These are phyloP conservation scores for Meloidogyne floridensis DNA, from an alignment of 1,140 invertebrate genomes.

Conservation along the genomic window DNA sequence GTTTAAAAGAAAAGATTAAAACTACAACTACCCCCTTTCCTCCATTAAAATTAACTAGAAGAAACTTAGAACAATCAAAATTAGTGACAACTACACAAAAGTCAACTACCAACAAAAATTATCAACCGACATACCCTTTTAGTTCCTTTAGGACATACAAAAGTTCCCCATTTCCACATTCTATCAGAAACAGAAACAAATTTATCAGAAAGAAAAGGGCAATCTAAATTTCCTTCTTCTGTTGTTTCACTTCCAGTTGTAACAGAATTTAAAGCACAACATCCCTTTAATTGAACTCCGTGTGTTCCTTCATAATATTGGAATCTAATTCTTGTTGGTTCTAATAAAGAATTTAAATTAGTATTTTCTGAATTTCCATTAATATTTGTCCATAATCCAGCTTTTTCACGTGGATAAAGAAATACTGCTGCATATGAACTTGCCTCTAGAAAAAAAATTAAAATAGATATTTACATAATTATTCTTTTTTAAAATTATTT, in stretches of 20 bases:
- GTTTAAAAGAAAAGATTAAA: too few species aligned
- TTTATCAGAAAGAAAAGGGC: slow-evolving; percentile 63
- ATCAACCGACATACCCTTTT: slow-evolving; percentile 48
- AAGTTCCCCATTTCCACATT: slow-evolving; percentile 60
- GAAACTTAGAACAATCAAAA: too few species aligned
- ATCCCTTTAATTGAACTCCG: slow-evolving; percentile 63
- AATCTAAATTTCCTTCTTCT: slow-evolving; percentile 27
- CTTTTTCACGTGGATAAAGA: slow-evolving; percentile 62
- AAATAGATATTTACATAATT: too few species aligned
- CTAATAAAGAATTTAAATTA: slow-evolving; percentile 33
- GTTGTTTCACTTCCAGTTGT: slow-evolving; percentile 41
- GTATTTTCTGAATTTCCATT: slow-evolving; percentile 19
- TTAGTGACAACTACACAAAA: too few species aligned
- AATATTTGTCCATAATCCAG: slow-evolving; percentile 55
- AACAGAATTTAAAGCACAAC: slow-evolving; percentile 33
- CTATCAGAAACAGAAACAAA: slow-evolving; percentile 63
- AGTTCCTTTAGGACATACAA: slow-evolving; percentile 62
- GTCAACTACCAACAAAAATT: too few species aligned
- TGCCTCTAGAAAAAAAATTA: slow-evolving; percentile 51
- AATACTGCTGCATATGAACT: slow-evolving; percentile 65
- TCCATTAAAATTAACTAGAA: too few species aligned
- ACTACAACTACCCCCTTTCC: too few species aligned
- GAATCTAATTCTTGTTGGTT: slow-evolving; percentile 54
- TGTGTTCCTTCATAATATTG: slow-evolving; percentile 65
- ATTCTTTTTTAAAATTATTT: too few species aligned